These are phyloP conservation scores for Brachionus sp. DNA, from an alignment of 1,140 invertebrate species.

Conservation along the genomic window DNA sequence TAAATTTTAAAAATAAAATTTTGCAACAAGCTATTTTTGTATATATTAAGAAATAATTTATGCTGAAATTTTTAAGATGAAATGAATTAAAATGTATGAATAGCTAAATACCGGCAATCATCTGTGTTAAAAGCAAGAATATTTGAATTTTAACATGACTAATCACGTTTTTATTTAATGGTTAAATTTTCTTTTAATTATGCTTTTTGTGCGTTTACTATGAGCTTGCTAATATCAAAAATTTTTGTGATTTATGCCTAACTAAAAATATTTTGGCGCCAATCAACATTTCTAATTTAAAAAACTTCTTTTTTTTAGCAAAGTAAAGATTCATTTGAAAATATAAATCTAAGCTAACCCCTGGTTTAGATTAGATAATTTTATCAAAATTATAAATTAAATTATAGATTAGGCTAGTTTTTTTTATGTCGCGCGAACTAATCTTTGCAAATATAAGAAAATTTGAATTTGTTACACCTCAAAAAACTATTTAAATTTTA, in stretches of 20 bases:
- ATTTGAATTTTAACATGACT: not conserved
- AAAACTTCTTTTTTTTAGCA: not conserved
- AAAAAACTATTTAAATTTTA: too few species aligned
- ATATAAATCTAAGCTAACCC: too few species aligned
- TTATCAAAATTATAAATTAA: not conserved
- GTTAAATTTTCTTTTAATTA: not conserved
- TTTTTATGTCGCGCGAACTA: too few species aligned
- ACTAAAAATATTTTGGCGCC: not conserved
- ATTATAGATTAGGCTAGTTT: too few species aligned
- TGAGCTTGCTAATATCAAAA: not conserved
- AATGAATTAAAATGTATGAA: not conserved
- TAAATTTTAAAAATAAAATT: not conserved
- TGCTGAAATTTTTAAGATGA: not conserved
- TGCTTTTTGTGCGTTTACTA: not conserved
- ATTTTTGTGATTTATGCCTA: too few species aligned
- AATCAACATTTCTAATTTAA: not conserved
- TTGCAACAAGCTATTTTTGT: not conserved
- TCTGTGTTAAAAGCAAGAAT: not conserved
- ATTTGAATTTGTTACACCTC: too few species aligned
- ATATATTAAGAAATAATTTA: conserved; percentile 10
- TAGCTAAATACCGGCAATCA: not conserved
- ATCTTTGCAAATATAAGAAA: too few species aligned
- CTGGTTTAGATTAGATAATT: not conserved
- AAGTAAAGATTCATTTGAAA: too few species aligned
- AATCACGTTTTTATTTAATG: not conserved